Conservation (phyloP, 2,797 vertebrate genomes). For the Vultur gryphus region DNA sequence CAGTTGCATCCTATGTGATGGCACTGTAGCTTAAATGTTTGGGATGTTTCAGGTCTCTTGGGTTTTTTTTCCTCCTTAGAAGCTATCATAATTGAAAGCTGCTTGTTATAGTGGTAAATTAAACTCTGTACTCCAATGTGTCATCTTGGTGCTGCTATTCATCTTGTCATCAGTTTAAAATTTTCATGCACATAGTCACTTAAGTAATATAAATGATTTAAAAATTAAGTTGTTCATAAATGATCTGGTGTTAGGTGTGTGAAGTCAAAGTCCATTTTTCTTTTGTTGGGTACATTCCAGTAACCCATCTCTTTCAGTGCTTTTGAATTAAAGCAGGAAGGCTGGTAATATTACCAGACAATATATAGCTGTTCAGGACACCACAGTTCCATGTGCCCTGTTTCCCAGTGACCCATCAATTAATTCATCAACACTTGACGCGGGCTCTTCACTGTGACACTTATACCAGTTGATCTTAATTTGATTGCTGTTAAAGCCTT, state of each 20-base stretch:
- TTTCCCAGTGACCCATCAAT: slow-evolving; percentile 57
- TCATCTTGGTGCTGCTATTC: slow-evolving; percentile 34
- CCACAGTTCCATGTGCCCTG: slow-evolving; percentile 52
- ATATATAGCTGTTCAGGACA: slow-evolving; percentile 67
- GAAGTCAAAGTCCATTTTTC: slow-evolving; percentile 29
- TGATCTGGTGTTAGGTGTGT: slow-evolving; percentile 25
- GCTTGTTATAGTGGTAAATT: slow-evolving; percentile 18
- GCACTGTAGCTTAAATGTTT: slow-evolving; percentile 79
- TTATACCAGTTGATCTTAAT: slow-evolving; percentile 78
- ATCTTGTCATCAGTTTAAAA: slow-evolving; percentile 60
- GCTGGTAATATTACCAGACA: slow-evolving; percentile 52
- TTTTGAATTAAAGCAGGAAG: background rate
- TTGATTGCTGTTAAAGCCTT: slow-evolving; percentile 78
- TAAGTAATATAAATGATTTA: slow-evolving; percentile 70
- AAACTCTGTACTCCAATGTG: background rate
- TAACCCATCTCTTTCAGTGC: slow-evolving; percentile 27
- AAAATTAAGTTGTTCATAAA: slow-evolving; percentile 66
- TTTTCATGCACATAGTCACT: slow-evolving; percentile 54
- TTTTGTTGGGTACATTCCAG: slow-evolving; percentile 21
- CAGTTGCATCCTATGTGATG: slow-evolving; percentile 70
- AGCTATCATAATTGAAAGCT: slow-evolving; percentile 17
- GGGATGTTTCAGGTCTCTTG: background rate
- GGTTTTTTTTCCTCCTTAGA: background rate
- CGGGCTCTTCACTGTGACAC: slow-evolving; percentile 66
- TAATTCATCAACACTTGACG: slow-evolving; percentile 68